phyloP scores from a whole-genome alignment of 2,888 invertebrate species.

The Amblyjoppa proteus region DNA sequence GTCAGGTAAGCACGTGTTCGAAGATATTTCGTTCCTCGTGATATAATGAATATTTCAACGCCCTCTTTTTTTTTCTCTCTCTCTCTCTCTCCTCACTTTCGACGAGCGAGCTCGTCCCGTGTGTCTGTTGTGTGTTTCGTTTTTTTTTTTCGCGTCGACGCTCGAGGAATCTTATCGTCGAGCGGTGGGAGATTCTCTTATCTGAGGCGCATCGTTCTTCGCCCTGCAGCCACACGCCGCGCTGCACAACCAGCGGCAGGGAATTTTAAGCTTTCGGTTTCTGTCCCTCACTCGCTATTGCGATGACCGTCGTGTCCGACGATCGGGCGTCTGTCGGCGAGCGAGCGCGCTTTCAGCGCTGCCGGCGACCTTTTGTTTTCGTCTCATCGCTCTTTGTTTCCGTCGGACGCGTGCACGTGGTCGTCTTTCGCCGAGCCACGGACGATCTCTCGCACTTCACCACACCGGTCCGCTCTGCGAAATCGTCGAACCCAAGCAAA shows the following conservation, averaged over 20 bases:
- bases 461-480: too few relatives aligned
- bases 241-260: not conserved
- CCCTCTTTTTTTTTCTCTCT: not conserved
- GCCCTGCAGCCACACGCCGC: constrained; percentile 4
- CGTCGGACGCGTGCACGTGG: not conserved
- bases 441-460: not conserved
- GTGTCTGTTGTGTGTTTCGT: not conserved
- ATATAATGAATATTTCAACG: constrained; percentile 1
- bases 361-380: constrained; percentile 59
- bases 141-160: not conserved
- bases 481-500: too few relatives aligned
- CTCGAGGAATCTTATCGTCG: constrained; percentile 21
- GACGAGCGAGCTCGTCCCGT: not conserved
- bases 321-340: not conserved
- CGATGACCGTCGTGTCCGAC: not conserved
- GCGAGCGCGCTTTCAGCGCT: constrained; percentile 20
- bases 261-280: not conserved
- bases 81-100: not conserved
- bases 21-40: constrained; percentile 11
- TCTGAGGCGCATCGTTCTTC: constrained; percentile 26
- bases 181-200: constrained; percentile 7
- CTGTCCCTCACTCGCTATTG: not conserved
- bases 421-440: constrained; percentile 12
- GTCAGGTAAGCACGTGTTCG: constrained; percentile 35
- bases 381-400: constrained; percentile 46